These are phyloP conservation scores for Telenomus remus DNA, from an alignment of 1,140 invertebrate species.

Conservation along the genomic window DNA sequence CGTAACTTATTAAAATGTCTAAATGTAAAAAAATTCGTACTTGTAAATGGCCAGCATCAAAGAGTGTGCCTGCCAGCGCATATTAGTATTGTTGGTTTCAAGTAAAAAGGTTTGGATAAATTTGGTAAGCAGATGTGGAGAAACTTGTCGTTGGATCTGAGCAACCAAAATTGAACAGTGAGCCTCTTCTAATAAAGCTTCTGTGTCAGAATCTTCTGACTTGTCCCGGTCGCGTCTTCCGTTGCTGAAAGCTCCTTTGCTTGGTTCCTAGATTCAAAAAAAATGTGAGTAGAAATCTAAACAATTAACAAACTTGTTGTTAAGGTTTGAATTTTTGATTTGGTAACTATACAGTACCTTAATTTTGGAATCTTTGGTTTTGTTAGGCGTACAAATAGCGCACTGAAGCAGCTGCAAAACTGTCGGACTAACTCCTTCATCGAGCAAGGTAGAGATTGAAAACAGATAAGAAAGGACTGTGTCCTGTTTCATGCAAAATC, in stretches of 20 bases:
- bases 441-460: conserved; percentile 79
- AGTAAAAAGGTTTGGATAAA: conserved; percentile 94
- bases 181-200: conserved; percentile 82
- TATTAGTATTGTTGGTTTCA: conserved; percentile 93
- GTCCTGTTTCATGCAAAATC: conserved; percentile 87
- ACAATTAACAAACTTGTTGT: no score
- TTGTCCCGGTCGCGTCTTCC: conserved; percentile 80
- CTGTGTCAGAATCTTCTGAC: conserved; percentile 81
- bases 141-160: conserved; percentile 83
- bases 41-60: conserved; percentile 90
- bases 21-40: no score
- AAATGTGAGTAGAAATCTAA: no score
- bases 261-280: conserved; percentile 66
- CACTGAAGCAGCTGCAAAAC: conserved; percentile 92
- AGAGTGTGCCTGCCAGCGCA: conserved; percentile 96
- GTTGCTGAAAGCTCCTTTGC: conserved; percentile 66
- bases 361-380: conserved; percentile 66
- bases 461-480: conserved; percentile 78
- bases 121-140: conserved; percentile 81
- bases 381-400: conserved; percentile 83
- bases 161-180: conserved; percentile 82
- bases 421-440: conserved; percentile 95
- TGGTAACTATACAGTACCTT: conserved; percentile 53
- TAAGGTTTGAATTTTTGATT: no score
- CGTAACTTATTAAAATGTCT: no score